phyloP scores from a whole-genome alignment of 2,113 vertebrate genomes.

The Condylura cristata region DNA sequence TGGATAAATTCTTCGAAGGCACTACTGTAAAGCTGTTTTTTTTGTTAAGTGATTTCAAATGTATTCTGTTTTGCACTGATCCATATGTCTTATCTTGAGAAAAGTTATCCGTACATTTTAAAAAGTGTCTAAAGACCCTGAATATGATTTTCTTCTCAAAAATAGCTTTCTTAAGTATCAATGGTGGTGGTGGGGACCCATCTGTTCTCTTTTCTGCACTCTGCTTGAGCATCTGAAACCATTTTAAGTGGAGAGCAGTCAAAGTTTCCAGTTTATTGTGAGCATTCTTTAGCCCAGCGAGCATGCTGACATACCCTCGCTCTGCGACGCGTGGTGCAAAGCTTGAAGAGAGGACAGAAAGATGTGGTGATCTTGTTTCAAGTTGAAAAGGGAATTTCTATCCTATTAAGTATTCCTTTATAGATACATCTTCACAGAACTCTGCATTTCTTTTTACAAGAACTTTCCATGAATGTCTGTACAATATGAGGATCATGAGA shows the following conservation, averaged over 20 bases:
- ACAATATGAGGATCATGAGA: too few species aligned
- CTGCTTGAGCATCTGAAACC: slow-evolving; percentile 86
- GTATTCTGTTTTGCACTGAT: background rate
- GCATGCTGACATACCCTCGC: slow-evolving; percentile 76
- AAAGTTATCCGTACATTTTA: slow-evolving; percentile 58
- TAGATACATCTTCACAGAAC: background rate
- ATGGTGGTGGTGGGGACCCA: slow-evolving; percentile 60
- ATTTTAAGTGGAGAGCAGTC: slow-evolving; percentile 81
- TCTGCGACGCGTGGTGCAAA: slow-evolving; percentile 75
- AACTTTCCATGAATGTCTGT: background rate
- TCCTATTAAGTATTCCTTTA: slow-evolving; percentile 77
- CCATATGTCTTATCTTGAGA: slow-evolving; percentile 1
- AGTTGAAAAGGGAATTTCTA: slow-evolving; percentile 74
- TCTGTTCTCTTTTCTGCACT: slow-evolving; percentile 82
- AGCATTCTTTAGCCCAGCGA: slow-evolving; percentile 83
- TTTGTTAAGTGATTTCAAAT: slow-evolving; percentile 13
- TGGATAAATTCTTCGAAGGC: slow-evolving; percentile 42
- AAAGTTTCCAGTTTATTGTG: slow-evolving; percentile 84
- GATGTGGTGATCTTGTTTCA: slow-evolving; percentile 78
- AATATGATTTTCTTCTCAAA: slow-evolving; percentile 58
- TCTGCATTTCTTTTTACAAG: background rate
- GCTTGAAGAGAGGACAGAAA: slow-evolving; percentile 71
- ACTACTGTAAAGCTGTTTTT: slow-evolving; percentile 34
- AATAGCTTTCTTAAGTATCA: slow-evolving; percentile 29
- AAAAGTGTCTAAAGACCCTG: slow-evolving; percentile 63